These are phyloP conservation scores for Rhegmatorhina hoffmannsi DNA, from an alignment of 2,113 vertebrate genomes.

Conservation along the genomic window DNA sequence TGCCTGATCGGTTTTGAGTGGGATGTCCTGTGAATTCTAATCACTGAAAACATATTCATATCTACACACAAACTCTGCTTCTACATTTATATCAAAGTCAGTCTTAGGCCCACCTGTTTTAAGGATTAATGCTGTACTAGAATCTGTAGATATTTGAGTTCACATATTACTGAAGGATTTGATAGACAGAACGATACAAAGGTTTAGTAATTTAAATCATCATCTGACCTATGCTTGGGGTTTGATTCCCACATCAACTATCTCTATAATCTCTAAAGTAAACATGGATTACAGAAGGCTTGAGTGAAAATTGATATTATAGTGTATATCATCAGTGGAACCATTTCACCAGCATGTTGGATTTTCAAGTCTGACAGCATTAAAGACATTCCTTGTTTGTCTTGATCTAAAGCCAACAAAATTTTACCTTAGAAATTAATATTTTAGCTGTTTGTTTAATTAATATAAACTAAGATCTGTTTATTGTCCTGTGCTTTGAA, in stretches of 20 bases:
- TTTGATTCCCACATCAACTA: slow-evolving; percentile 48
- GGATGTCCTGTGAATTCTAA: slow-evolving; percentile 26
- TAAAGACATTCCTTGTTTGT: slow-evolving; percentile 28
- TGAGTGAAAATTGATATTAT: slow-evolving; percentile 49
- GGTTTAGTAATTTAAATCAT: slow-evolving; percentile 54
- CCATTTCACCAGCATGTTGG: slow-evolving; percentile 11
- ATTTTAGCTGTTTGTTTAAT: background rate
- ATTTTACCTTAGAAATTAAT: slow-evolving; percentile 11
- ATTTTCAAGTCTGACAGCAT: slow-evolving; percentile 13
- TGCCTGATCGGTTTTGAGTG: slow-evolving; percentile 1
- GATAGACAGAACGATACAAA: slow-evolving; percentile 19
- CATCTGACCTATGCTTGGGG: slow-evolving; percentile 37
- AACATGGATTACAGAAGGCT: slow-evolving; percentile 48
- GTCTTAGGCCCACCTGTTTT: background rate
- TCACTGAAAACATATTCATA: background rate
- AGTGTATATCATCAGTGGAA: slow-evolving; percentile 11
- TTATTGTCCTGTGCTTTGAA: background rate
- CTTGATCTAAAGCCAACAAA: slow-evolving; percentile 17
- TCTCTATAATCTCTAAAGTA: slow-evolving; percentile 64
- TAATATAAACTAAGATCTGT: background rate
- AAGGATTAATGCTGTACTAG: slow-evolving; percentile 33
- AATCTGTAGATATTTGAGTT: slow-evolving; percentile 39
- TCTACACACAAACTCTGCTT: background rate
- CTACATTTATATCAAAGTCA: slow-evolving; percentile 10
- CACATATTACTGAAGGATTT: slow-evolving; percentile 41